Evolutionary conservation across 1,140 invertebrate genomes (phyloP), one percentile per base, ranked within the genome.

Genomic region (Coelopa frigida): DNA sequence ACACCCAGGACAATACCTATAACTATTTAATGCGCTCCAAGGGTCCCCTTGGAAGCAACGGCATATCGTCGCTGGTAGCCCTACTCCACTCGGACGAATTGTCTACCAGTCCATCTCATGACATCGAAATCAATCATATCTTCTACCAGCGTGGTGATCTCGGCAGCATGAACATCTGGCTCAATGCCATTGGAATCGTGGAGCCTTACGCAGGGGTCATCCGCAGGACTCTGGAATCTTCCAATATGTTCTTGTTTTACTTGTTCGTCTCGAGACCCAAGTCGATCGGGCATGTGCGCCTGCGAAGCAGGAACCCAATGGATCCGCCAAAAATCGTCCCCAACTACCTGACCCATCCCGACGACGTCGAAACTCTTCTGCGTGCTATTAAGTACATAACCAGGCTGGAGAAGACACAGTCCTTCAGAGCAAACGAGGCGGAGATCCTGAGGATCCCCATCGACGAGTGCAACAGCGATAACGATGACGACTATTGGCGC

Each of bases 221-320:
- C 22, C 51, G 50, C 21, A 32, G 8, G 1, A 49, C 39, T 3
- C 40, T 59, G 0, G 8, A 11, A 6, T n/a, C 42, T 4, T 27
- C 49, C 0, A 46, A 62, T 20, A 3, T 63, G 2, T 15, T 63
- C 1, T 51, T 53, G 17, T 71, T 84, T 8, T 71, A 83, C 48
- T 79, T 83, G 0, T 81, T 87, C 57, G 56, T 88, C 1, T 70
- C 87, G 3, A 74, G 83, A 60, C 87, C 89, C 0, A 74, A 80
- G 60, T 85, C 84, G 2, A 70, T 72, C 44, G 89, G 89, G 1
- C 70, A 74, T 18, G 41, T 92, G 12, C 73, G 70, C n/a, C 61
- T 92, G 2, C 71, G 64, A 37, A 79, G 77, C 1, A 74, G 67
- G 3, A 77, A 94, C 68, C 87, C 87, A 0, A 73, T 75, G 10